Base-by-base conservation (phyloP, 2,888 invertebrate species). In the Cremastinae sp. region DNA sequence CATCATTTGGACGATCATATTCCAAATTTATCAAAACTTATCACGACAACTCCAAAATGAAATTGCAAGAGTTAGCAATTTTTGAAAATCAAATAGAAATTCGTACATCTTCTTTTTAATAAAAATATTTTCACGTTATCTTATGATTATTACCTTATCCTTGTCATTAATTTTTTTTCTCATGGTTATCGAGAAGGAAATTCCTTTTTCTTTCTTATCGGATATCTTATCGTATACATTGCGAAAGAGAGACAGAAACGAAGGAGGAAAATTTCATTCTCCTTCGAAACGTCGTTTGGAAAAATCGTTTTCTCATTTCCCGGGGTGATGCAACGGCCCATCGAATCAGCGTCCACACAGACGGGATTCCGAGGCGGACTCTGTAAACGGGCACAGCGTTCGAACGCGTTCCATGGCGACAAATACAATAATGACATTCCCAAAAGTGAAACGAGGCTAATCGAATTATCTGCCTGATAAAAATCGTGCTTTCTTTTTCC, bases 291-390 rank as follows among this genome's bases (percentile, higher is more conserved):
- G 64, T 59, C 64, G 59, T 75, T 65, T 59, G 18, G 69, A 39
- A 62, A 59, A 58, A 70, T 37, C 45, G 58, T 64, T 70, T 69
- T 51, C 45, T 69, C 58, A 41, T 74, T 51, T 64, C n/a, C 20
- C 43, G 45, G 56, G 55, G 16, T 56, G 66, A 45, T 22, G 37
- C 45, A 66, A 45, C 35, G 43, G 16, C 65, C 7, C 53, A 55
- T 55, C 56, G 56, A 56, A 12, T 16, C 22, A 65, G 65, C 43
- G 10, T 18, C 9, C 37, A 20, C 47, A 56, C 45, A 47, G 10
- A 12, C 37, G 20, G 3, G 28, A 28, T 28, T 28, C 28, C 5
- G 28, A n/a, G n/a, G n/a, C n/a, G n/a, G n/a, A n/a, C n/a, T n/a
- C n/a, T 28, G 28, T 28, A 28, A 3, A 28, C 28, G 2, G 28